Conservation (phyloP, 1,140 invertebrate species). For the Oreohelix idahoensis region DNA sequence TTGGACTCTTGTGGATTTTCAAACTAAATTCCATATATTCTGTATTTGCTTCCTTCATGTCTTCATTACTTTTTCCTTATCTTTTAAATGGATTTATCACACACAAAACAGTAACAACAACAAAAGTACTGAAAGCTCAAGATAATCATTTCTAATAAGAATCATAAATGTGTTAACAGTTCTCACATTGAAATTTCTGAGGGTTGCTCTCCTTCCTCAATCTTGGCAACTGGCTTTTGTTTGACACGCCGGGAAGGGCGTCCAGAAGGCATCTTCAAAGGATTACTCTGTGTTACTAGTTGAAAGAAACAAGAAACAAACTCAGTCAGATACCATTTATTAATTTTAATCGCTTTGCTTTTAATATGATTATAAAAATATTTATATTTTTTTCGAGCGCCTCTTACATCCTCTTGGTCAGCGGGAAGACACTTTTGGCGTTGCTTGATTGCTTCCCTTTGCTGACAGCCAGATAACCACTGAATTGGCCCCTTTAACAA, state of each 20-base stretch:
- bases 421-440: not conserved
- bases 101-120: too few relatives aligned
- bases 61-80: too few relatives aligned
- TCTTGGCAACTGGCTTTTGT: constrained; percentile 34
- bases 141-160: too few relatives aligned
- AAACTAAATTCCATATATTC: too few relatives aligned
- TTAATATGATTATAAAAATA: too few relatives aligned
- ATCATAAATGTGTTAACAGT: not conserved
- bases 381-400: too few relatives aligned
- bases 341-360: too few relatives aligned
- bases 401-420: not conserved
- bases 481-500: not conserved
- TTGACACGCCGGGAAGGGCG: constrained; percentile 31
- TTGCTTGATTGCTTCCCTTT: not conserved
- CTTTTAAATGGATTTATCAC: too few relatives aligned
- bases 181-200: constrained; percentile 50
- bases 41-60: too few relatives aligned
- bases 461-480: not conserved
- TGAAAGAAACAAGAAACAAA: not conserved
- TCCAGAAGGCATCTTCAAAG: constrained; percentile 9
- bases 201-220: constrained; percentile 43
- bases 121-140: too few relatives aligned
- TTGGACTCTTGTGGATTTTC: too few relatives aligned
- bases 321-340: too few relatives aligned
- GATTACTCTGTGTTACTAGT: not conserved